Conservation (phyloP, 2,797 vertebrate genomes). For the Choloepus didactylus region DNA sequence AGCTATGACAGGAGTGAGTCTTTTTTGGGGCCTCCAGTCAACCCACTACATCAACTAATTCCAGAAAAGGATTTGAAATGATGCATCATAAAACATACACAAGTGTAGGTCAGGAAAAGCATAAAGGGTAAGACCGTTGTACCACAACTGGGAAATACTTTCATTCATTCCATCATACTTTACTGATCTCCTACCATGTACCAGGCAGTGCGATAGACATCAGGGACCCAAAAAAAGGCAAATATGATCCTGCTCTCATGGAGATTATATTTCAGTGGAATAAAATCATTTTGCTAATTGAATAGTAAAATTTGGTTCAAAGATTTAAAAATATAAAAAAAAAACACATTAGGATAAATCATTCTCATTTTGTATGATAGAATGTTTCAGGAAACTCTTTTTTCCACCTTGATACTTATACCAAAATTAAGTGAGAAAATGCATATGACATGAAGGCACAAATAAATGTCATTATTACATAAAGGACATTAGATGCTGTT, state of each 20-base stretch:
- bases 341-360: neutral
- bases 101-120: neutral
- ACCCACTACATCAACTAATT: neutral
- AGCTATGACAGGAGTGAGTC: no score
- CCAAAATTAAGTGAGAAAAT: neutral
- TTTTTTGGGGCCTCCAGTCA: no score
- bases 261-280: neutral
- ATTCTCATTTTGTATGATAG: neutral
- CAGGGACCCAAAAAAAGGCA: neutral
- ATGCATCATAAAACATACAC: neutral
- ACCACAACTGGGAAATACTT: neutral
- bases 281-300: neutral
- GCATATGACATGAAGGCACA: neutral
- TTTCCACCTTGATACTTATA: neutral
- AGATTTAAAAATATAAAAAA: slow-evolving; percentile 44
- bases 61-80: neutral
- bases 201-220: neutral
- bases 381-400: neutral
- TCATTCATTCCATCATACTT: slow-evolving; percentile 34
- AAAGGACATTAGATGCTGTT: neutral
- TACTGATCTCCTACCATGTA: neutral
- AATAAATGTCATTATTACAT: neutral
- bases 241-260: neutral
- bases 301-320: neutral
- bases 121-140: neutral